These are phyloP conservation scores for Drosophila eugracilis DNA, from an alignment of 1,140 invertebrate species.

Conservation along the genomic window DNA sequence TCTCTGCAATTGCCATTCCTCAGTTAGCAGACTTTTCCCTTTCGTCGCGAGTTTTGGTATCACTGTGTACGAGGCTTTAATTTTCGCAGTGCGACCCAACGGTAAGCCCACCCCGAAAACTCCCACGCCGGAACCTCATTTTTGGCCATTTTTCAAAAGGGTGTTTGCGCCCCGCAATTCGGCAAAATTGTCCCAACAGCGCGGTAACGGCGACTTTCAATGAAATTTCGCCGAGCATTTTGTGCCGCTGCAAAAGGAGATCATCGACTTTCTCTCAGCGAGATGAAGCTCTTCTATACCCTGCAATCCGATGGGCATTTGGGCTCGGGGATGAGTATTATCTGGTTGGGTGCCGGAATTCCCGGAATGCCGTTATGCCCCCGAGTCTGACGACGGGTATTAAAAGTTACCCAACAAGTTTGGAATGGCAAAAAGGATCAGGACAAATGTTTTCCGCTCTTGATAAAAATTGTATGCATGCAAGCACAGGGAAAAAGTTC, in stretches of 20 bases:
- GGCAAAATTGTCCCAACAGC: constrained; percentile 55
- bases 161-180: constrained; percentile 53
- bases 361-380: neutral
- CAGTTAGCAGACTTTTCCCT: constrained; percentile 7
- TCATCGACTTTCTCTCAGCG: neutral
- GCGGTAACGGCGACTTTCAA: constrained; percentile 62
- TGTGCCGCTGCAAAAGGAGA: constrained; percentile 41
- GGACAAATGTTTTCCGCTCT: constrained; percentile 69
- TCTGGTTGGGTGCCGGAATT: neutral
- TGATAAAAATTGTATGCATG: constrained; percentile 59
- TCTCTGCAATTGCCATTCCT: constrained; percentile 7
- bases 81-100: constrained; percentile 58
- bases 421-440: constrained; percentile 46
- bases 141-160: constrained; percentile 65
- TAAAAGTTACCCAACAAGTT: constrained; percentile 41
- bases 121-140: neutral
- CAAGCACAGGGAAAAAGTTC: neutral
- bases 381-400: constrained; percentile 7
- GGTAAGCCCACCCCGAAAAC: neutral
- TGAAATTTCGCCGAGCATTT: constrained; percentile 68
- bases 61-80: constrained; percentile 53
- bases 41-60: constrained; percentile 3
- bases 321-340: neutral
- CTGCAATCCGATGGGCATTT: neutral
- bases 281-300: constrained; percentile 12